These are phyloP conservation scores for Sebastes oblongus DNA, from an alignment of 2,797 vertebrate species.

Conservation along the genomic window DNA sequence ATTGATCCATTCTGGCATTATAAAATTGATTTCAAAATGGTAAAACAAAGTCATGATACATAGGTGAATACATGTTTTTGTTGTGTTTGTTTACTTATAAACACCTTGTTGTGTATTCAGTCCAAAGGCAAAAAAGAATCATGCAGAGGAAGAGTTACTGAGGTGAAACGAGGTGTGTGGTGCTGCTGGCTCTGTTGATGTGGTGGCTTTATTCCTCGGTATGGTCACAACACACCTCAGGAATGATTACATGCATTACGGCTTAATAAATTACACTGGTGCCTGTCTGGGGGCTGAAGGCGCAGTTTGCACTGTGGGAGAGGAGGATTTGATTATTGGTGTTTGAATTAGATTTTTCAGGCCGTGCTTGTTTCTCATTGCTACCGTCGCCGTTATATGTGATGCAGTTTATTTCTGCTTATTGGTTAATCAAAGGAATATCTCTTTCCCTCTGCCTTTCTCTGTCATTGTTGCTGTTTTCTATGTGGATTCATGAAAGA, in stretches of 20 bases:
- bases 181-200: background rate
- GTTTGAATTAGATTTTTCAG: conserved; percentile 24
- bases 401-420: background rate
- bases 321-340: conserved; percentile 46
- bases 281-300: conserved; percentile 19
- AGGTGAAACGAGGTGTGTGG: background rate
- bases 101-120: background rate
- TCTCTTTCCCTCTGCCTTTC: background rate
- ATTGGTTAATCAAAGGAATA: background rate
- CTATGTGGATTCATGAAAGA: background rate
- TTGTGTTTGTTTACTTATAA: background rate
- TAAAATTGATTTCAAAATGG: too few relatives aligned
- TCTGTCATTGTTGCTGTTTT: background rate
- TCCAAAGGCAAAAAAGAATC: background rate
- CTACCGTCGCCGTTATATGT: background rate
- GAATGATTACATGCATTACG: conserved; percentile 41
- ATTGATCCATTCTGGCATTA: rapidly evolving
- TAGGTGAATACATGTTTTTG: too few relatives aligned
- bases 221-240: conserved; percentile 30
- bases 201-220: conserved; percentile 27
- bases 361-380: conserved; percentile 3
- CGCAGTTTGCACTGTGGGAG: conserved; percentile 9
- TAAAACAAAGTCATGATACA: too few relatives aligned
- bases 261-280: conserved; percentile 39
- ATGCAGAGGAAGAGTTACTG: background rate